A percentile compares a stretch with the other conserved stretches of the same genome.
Evolutionary conservation across 2,113 vertebrate species (phyloP).

Genomic region (Hiodon tergisus): DNA sequence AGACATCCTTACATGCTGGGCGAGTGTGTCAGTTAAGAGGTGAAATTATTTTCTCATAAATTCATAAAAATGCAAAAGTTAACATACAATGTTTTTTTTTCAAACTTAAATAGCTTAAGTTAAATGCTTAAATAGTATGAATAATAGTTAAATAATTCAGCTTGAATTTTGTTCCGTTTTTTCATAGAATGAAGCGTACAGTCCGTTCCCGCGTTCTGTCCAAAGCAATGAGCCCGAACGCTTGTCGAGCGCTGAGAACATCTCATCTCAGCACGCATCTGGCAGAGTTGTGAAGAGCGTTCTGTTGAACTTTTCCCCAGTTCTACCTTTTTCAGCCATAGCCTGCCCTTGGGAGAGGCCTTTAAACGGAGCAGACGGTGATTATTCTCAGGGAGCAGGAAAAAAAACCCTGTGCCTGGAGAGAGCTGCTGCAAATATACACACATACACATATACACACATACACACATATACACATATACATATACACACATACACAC

Average conservation of each 20-base stretch:
- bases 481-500: too few species aligned
- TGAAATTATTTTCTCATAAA: too few species aligned
- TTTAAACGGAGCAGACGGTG: slow-evolving; percentile 47
- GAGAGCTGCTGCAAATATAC: slow-evolving; percentile 30
- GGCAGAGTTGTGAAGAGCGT: slow-evolving; percentile 30
- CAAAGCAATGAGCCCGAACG: not conserved
- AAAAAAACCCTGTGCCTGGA: slow-evolving; percentile 21
- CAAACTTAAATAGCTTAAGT: too few species aligned
- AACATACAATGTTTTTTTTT: too few species aligned
- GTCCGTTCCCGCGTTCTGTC: not conserved
- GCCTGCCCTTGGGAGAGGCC: slow-evolving; percentile 49
- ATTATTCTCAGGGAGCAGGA: slow-evolving; percentile 38
- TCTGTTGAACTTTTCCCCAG: slow-evolving; percentile 60
- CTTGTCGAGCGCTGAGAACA: slow-evolving; percentile 8
- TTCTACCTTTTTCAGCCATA: slow-evolving; percentile 62
- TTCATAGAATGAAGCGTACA: too few species aligned
- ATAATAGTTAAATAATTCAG: too few species aligned
- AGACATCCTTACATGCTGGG: not conserved
- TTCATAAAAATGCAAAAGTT: too few species aligned
- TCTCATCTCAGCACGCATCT: slow-evolving; percentile 33
- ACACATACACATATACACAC: too few species aligned
- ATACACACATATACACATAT: too few species aligned
- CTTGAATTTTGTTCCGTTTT: too few species aligned
- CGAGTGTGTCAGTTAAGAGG: too few species aligned
- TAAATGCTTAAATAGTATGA: too few species aligned